phyloP scores from a whole-genome alignment of 2,888 invertebrate genomes.

The Drosophila niveifrons region DNA sequence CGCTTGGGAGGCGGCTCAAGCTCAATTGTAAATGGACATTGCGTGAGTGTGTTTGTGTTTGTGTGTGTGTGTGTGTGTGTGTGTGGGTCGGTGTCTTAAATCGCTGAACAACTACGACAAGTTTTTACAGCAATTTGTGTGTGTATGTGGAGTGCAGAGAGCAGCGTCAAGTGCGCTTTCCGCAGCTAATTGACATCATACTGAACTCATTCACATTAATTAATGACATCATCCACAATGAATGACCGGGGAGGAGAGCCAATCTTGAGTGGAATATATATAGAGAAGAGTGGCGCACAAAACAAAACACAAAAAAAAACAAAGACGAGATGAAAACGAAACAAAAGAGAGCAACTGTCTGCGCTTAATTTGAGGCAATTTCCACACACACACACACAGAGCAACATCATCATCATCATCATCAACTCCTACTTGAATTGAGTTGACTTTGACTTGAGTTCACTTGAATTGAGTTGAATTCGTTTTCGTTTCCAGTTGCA shows the following conservation, averaged over 20 bases:
- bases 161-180: slow-evolving; percentile 74
- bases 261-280: slow-evolving; percentile 1
- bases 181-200: slow-evolving; percentile 81
- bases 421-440: slow-evolving; percentile 20
- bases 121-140: slow-evolving; percentile 58
- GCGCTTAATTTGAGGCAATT: slow-evolving; percentile 75
- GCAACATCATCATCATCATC: slow-evolving; percentile 2
- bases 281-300: not conserved
- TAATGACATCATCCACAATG: slow-evolving; percentile 76
- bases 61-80: slow-evolving; percentile 19
- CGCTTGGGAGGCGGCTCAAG: slow-evolving; percentile 23
- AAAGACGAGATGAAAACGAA: not conserved
- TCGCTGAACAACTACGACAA: slow-evolving; percentile 31
- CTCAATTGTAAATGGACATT: slow-evolving; percentile 53
- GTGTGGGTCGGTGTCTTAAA: slow-evolving; percentile 46
- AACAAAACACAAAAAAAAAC: not conserved
- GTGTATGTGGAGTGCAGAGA: slow-evolving; percentile 54
- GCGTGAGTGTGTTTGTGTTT: slow-evolving; percentile 22
- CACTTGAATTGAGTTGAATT: slow-evolving; percentile 24
- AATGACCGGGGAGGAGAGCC: slow-evolving; percentile 34
- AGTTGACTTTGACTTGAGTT: slow-evolving; percentile 19
- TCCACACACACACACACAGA: slow-evolving; percentile 34
- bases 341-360: slow-evolving; percentile 19
- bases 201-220: slow-evolving; percentile 81
- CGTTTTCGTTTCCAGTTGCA: not conserved